Evolutionary conservation across 1,140 invertebrate genomes (phyloP), one percentile per base, ranked within the genome.

Genomic region (Drosophila sp.): DNA sequence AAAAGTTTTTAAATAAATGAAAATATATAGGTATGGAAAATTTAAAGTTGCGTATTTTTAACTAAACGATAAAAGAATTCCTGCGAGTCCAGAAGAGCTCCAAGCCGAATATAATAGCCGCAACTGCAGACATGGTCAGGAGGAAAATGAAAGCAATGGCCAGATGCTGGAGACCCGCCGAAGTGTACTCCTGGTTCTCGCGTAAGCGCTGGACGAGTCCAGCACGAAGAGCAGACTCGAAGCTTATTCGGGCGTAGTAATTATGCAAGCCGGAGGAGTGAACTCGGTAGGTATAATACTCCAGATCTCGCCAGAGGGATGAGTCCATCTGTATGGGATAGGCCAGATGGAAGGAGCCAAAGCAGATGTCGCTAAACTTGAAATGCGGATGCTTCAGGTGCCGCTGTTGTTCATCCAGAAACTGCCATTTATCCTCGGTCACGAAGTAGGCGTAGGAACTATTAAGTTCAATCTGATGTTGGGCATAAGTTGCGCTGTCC

Each of bases 301-400:
- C 82, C 3, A 90, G 59, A 18, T 87, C 78, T 7, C 87, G 79
- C 89, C 82, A 90, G 14, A 90, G 16, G 5, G 71, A 72, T 0
- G 79, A 90, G 45, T 90, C 87, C 74, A 83, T 78, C 53, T 89
- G 89, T 9, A 90, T 50, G 5, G 87, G 87, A 43, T 78, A 90
- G 27, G 82, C 77, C 38, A 90, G 61, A 50, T 90, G 87, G 2
- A 74, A 89, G 61, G 83, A 89, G 4, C 82, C 79, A 4, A 90
- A 89, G 41, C 87, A 90, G 9, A 90, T 83, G 46, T 72, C 64
- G 41, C 80, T 84, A n/a, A 82, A 58, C 13, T 90, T 87, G 21
- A 91, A 91, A 1, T 66, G 56, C 0, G 69, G 63, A 34, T 78
- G 77, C 53, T 76, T 78, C 29, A 90, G 36, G 18, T 91, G 80